Conservation (phyloP, 2,113 vertebrate genomes). For the Trematocara stigmaticum region DNA sequence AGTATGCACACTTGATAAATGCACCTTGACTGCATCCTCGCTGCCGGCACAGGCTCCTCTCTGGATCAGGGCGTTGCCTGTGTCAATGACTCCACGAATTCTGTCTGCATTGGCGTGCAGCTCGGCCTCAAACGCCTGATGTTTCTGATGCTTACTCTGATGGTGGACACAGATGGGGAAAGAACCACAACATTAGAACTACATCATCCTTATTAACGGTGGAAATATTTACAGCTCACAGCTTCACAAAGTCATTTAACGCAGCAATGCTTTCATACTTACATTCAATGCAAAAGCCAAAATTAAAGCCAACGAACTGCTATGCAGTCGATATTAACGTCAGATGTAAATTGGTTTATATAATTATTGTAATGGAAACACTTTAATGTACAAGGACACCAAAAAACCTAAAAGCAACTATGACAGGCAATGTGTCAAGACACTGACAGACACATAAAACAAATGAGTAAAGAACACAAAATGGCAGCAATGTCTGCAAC, state of each 20-base stretch:
- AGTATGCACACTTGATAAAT: not conserved
- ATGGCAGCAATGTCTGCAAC: slow-evolving; percentile 26
- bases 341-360: not conserved
- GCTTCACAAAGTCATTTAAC: not conserved
- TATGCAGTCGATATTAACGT: not conserved
- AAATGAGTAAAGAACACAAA: slow-evolving; percentile 15
- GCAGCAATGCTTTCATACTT: not conserved
- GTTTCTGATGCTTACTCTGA: slow-evolving; percentile 99
- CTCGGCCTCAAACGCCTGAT: slow-evolving; percentile 96
- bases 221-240: not conserved
- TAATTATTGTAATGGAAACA: not conserved
- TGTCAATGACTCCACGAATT: slow-evolving; percentile 93
- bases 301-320: not conserved
- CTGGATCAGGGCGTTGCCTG: slow-evolving; percentile 92
- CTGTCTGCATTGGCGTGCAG: slow-evolving; percentile 95
- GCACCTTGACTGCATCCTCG: slow-evolving; percentile 95
- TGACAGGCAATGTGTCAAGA: slow-evolving; percentile 4
- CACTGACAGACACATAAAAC: slow-evolving; percentile 17
- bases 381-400: not conserved
- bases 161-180: not conserved
- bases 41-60: slow-evolving; percentile 94
- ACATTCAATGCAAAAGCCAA: not conserved
- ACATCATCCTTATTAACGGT: not conserved
- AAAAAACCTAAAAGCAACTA: not conserved
- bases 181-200: not conserved